phyloP scores from a whole-genome alignment of 2,888 invertebrate species.

The Molanna angustata region DNA sequence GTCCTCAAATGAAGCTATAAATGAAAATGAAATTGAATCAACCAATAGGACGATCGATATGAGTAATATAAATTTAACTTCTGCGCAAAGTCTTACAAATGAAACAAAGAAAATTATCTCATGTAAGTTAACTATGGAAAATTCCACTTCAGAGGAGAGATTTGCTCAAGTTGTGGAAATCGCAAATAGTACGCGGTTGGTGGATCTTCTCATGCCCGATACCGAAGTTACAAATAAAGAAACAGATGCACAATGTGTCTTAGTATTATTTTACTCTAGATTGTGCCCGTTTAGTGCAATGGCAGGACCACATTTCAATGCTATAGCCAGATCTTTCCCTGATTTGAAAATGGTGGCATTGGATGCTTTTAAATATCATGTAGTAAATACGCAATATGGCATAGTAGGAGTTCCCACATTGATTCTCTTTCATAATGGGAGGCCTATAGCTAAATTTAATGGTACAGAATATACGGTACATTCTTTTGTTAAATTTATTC shows the following conservation, averaged over 20 bases:
- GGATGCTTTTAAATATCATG: slow-evolving; percentile 79
- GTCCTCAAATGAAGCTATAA: too few species aligned
- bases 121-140: slow-evolving; percentile 43
- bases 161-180: slow-evolving; percentile 56
- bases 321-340: slow-evolving; percentile 82
- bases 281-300: slow-evolving; percentile 89
- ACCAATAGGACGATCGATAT: too few species aligned
- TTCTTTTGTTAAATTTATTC: slow-evolving; percentile 74
- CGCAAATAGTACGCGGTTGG: slow-evolving; percentile 68
- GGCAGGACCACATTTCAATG: slow-evolving; percentile 89
- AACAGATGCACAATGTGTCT: slow-evolving; percentile 64
- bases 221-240: slow-evolving; percentile 64
- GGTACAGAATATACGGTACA: slow-evolving; percentile 77
- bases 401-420: slow-evolving; percentile 88
- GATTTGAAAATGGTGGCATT: slow-evolving; percentile 84
- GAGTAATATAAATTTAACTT: too few species aligned
- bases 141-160: slow-evolving; percentile 40
- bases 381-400: slow-evolving; percentile 88
- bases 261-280: slow-evolving; percentile 86
- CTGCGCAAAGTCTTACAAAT: slow-evolving; percentile 34
- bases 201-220: slow-evolving; percentile 62
- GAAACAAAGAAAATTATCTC: slow-evolving; percentile 50
- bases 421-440: slow-evolving; percentile 85
- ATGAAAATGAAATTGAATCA: too few species aligned
- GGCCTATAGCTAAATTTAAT: slow-evolving; percentile 81